These are phyloP conservation scores for Amphipyra berbera DNA, from an alignment of 2,888 invertebrate genomes.

Conservation along the genomic window DNA sequence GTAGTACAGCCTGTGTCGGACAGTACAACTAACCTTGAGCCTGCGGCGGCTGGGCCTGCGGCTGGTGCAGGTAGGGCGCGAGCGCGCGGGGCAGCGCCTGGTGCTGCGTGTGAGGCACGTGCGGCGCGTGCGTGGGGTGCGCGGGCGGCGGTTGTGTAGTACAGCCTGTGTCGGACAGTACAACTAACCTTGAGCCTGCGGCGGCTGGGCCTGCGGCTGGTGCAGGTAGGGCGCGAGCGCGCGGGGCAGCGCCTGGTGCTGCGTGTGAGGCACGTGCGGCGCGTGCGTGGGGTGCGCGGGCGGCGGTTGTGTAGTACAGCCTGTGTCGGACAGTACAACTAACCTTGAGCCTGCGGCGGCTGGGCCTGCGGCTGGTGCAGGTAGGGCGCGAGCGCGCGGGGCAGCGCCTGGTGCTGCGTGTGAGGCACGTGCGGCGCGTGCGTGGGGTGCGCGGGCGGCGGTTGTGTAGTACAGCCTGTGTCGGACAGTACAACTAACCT, in stretches of 20 bases:
- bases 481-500: slow-evolving; percentile 35
- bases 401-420: slow-evolving; percentile 63
- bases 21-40: slow-evolving; percentile 52
- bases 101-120: slow-evolving; percentile 2
- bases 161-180: slow-evolving; percentile 77
- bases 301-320: too few species aligned
- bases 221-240: slow-evolving; percentile 80
- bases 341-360: slow-evolving; percentile 59
- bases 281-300: too few species aligned
- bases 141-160: slow-evolving; percentile 70
- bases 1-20: too few species aligned
- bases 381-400: slow-evolving; percentile 73
- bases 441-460: too few species aligned
- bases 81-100: slow-evolving; percentile 67
- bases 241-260: slow-evolving; percentile 66
- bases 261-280: too few species aligned
- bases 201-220: slow-evolving; percentile 53
- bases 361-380: slow-evolving; percentile 73
- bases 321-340: too few species aligned
- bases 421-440: too few species aligned
- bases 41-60: slow-evolving; percentile 53
- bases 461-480: too few species aligned
- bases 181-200: slow-evolving; percentile 57
- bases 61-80: slow-evolving; percentile 82
- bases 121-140: slow-evolving; percentile 36